Evolutionary conservation across 2,888 invertebrate species (phyloP).

Genomic region (Hydriomena furcata): DNA sequence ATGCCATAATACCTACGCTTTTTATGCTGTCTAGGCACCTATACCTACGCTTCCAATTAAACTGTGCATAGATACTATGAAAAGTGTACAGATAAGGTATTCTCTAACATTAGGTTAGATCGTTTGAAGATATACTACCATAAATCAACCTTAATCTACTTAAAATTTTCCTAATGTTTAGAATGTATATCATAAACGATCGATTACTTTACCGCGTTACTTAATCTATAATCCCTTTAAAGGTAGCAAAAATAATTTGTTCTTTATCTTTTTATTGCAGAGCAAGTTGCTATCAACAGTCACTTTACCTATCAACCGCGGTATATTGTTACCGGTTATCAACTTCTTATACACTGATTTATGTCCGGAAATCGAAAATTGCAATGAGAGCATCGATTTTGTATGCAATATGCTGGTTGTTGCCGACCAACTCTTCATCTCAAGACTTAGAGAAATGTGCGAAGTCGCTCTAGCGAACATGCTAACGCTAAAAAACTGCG

Average conservation of each 20-base stretch:
- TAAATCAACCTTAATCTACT: no score
- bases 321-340: conserved; percentile 86
- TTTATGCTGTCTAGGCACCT: no score
- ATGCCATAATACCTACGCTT: no score
- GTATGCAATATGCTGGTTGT: conserved; percentile 89
- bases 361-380: conserved; percentile 81
- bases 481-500: conserved; percentile 89
- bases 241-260: conserved; percentile 2
- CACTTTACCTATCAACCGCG: conserved; percentile 84
- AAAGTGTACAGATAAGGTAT: no score
- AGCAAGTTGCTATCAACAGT: conserved; percentile 77
- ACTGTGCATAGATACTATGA: no score
- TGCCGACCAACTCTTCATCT: conserved; percentile 91
- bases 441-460: conserved; percentile 88
- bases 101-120: no score
- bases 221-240: conserved; percentile 21
- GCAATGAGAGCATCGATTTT: conserved; percentile 85
- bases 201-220: no score
- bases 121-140: no score
- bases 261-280: conserved; percentile 61
- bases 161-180: no score
- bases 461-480: conserved; percentile 86
- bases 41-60: no score
- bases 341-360: conserved; percentile 90
- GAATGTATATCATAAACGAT: no score